Evolutionary conservation across 2,113 vertebrate species (phyloP), one percentile per base, ranked within the genome.

Genomic region (Micronycteris hirsuta): DNA sequence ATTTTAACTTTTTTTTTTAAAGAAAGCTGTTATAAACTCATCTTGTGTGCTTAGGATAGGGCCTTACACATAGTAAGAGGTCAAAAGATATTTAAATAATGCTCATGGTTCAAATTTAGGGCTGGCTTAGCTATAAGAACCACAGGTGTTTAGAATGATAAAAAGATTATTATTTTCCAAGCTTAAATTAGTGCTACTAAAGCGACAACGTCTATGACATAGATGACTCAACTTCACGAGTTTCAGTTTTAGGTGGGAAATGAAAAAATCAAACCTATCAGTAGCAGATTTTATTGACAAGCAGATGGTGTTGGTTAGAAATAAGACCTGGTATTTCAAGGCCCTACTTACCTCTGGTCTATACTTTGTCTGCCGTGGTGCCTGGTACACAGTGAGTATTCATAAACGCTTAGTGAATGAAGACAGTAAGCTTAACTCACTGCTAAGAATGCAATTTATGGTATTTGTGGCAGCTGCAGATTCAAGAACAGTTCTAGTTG

Each of bases 131-230:
- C 20, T 86, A 11, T 70, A 84, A 83, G n/a, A 92, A 54, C 19
- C 33, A 52, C 0, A 82, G 33, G 56, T 92, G 2, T 76, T 83
- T 0, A 77, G 33, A 86, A 84, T 68, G 28, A 77, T 71, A 78
- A 95, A 89, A 80, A 80, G 45, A 93, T 65, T 41, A 93, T 56
- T 47, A 89, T 84, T 92, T 92, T 86, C 43, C 15, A 93, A 90
- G 49, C 17, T 76, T 95, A 77, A 96, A 93, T 85, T 82, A 85
- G 5, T 86, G 15, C n/a, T 90, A 80, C 74, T 89, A 77, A 86
- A 95, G 61, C 85, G 67, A 91, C 52, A 93, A 31, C 81, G 10
- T 95, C 36, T 95, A 47, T 52, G 93, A 85, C 9, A 58, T 0
- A 81, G 33, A 80, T 45, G 15, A 93, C 70, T 90, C 31, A 81